Base-by-base conservation (phyloP, 2,888 invertebrate species). In the Limnephilus rhombicus region DNA sequence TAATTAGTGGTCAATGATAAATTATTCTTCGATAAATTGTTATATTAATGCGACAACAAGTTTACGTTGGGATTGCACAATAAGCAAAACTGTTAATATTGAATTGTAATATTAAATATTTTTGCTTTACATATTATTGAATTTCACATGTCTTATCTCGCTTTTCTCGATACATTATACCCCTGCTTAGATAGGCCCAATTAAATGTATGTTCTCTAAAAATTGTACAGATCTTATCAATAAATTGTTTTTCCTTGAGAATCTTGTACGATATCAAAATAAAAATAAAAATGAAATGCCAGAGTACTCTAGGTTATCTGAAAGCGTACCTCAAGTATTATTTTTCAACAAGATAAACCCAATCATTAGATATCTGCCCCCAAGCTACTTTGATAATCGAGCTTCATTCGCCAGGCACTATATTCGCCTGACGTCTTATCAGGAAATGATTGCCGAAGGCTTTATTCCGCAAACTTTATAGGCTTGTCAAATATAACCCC, bases 361-460 rank as follows among this genome's bases (percentile, higher is more conserved):
- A 68, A 68, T 68, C 68, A 68, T n/a, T n/a, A 68, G 68, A 68
- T 68, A 68, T 83, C 83, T 34, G 83, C 37, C 83, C 83, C 24
- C 24, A 18, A 83, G 83, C 37, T 24, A 37, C 34, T 37, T 41
- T 37, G 83, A 83, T 83, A 41, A 83, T 83, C 37, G 83, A 37
- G 41, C 83, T 24, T 37, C 83, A 83, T 83, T 83, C 37, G 31
- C 83, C 24, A 34, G 37, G 41, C 83, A 83, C 37, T 34, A 83
- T 83, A 37, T 83, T 83, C 83, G 37, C 83, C 37, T 87, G 31
- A 31, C 53, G 0, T 53, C 49, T 68, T 68, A 68, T 68, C 49
- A 53, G 45, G 49, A 89, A 89, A 80, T 37, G 31, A 89, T 80
- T 37, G 88, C 88, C 80, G 12, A 34, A 34, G 80, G 88, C 34